phyloP scores from a whole-genome alignment of 1,140 invertebrate genomes.

The Eupeodes corollae region DNA sequence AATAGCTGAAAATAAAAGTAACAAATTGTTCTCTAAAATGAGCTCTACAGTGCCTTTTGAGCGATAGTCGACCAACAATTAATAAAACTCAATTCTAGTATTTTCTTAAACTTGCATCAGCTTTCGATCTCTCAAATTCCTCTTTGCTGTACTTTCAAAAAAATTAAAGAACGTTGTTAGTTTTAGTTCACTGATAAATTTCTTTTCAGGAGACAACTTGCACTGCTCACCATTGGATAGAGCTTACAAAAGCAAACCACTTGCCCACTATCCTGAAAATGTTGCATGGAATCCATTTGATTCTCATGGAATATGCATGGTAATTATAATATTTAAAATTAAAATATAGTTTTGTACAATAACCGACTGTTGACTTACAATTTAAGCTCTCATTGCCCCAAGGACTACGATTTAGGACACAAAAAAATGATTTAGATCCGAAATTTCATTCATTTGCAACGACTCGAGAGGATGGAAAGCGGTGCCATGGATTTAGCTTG shows the following conservation, averaged over 20 bases:
- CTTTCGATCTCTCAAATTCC: too few relatives aligned
- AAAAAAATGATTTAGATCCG: constrained; percentile 80
- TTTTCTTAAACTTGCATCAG: too few relatives aligned
- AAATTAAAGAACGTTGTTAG: too few relatives aligned
- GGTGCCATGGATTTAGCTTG: constrained; percentile 86
- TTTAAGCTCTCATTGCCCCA: constrained; percentile 80
- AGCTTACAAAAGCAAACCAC: constrained; percentile 85
- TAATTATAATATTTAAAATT: constrained; percentile 9
- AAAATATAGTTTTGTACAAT: background rate
- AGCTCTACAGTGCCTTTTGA: too few relatives aligned
- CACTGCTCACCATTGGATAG: constrained; percentile 84
- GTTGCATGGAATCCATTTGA: constrained; percentile 87
- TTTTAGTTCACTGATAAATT: too few relatives aligned
- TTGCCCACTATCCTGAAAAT: constrained; percentile 89
- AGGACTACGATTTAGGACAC: constrained; percentile 86
- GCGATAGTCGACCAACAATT: too few relatives aligned
- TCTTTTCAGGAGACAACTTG: constrained; percentile 60
- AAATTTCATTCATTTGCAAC: constrained; percentile 95
- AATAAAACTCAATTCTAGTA: too few relatives aligned
- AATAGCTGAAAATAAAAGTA: too few relatives aligned
- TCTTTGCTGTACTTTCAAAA: too few relatives aligned
- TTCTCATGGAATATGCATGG: constrained; percentile 86
- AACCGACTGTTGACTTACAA: background rate
- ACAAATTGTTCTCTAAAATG: too few relatives aligned
- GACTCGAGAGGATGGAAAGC: constrained; percentile 88